These are phyloP conservation scores for Ethmia dodecea DNA, from an alignment of 2,888 invertebrate genomes.

Conservation along the genomic window DNA sequence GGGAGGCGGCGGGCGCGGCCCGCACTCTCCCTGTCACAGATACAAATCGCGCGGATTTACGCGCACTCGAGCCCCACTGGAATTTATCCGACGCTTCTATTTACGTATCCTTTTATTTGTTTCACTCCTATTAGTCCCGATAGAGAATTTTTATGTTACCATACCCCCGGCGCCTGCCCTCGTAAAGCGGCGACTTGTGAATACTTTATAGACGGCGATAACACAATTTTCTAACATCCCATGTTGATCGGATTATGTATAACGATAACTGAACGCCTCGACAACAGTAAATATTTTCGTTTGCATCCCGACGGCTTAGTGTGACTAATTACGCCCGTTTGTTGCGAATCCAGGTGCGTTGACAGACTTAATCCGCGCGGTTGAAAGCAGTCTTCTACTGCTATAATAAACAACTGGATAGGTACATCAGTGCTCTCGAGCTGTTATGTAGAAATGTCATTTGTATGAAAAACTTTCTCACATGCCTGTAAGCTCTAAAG, in stretches of 20 bases:
- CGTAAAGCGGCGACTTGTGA: slow-evolving; percentile 73
- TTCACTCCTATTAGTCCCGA: slow-evolving; percentile 75
- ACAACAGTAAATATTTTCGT: slow-evolving; percentile 64
- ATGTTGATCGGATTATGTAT: slow-evolving; percentile 71
- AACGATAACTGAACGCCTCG: slow-evolving; percentile 59
- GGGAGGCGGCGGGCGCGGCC: slow-evolving; percentile 22
- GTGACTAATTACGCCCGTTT: slow-evolving; percentile 61
- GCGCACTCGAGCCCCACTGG: slow-evolving; percentile 72
- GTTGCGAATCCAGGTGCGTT: slow-evolving; percentile 59
- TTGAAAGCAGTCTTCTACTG: too few species aligned
- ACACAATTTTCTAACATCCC: slow-evolving; percentile 64
- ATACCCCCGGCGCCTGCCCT: slow-evolving; percentile 58
- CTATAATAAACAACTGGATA: too few species aligned
- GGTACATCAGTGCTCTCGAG: too few species aligned
- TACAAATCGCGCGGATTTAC: slow-evolving; percentile 79
- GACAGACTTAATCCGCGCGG: slow-evolving; percentile 53
- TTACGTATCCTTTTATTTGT: slow-evolving; percentile 78
- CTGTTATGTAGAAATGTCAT: too few species aligned
- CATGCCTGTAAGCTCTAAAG: too few species aligned
- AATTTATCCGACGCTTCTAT: slow-evolving; percentile 74
- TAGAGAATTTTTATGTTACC: slow-evolving; percentile 77
- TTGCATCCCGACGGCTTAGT: slow-evolving; percentile 45
- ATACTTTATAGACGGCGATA: slow-evolving; percentile 69
- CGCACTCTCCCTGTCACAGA: slow-evolving; percentile 69
- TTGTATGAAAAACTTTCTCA: too few species aligned